Base-by-base conservation (phyloP, 2,888 invertebrate genomes). In the Aphrophora alni region DNA sequence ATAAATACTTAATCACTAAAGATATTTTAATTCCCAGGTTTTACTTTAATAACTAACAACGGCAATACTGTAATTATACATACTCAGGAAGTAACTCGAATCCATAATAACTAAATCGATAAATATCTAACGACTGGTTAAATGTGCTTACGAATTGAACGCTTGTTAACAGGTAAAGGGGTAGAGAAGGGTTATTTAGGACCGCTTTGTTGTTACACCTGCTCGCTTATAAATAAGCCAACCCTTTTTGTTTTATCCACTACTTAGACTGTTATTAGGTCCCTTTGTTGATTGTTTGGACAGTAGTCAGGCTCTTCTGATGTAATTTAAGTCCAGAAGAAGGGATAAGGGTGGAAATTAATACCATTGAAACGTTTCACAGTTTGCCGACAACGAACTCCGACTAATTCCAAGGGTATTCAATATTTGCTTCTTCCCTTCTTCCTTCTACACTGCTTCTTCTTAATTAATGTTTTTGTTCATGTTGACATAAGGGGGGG, bases 381-480 rank as follows among this genome's bases (percentile, higher is more conserved):
- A 21, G 59, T 59, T 59, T 59, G 59, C 59, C 59, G 59, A 59
- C 59, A 21, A 21, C 59, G 5, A 2, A 59, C 44, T 44, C 59
- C 2, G 21, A n/a, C 44, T 44, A 44, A 44, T 44, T 44, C 44
- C 44, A 14, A 44, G 12, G 44, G 59, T 21, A 59, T 59, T 59
- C 59, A 59, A 21, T 59, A 21, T 59, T 59, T 59, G 59, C 21
- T 59, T 10, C 59, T 59, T 59, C 59, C n/a, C 1, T 21, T n/a
- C n/a, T n/a, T n/a, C n/a, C n/a, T n/a, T n/a, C n/a, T n/a, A n/a
- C n/a, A n/a, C 21, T 21, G 21, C 59, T 59, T 59, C 44, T 59
- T 59, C 59, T 59, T 59, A 59, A 59, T 59, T 59, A 59, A 59
- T 21, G 59, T 59, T 59, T 59, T 59, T 59, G 59, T 59, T 59